phyloP scores from a whole-genome alignment of 2,113 vertebrate species.

The Myotis lucifugus region DNA sequence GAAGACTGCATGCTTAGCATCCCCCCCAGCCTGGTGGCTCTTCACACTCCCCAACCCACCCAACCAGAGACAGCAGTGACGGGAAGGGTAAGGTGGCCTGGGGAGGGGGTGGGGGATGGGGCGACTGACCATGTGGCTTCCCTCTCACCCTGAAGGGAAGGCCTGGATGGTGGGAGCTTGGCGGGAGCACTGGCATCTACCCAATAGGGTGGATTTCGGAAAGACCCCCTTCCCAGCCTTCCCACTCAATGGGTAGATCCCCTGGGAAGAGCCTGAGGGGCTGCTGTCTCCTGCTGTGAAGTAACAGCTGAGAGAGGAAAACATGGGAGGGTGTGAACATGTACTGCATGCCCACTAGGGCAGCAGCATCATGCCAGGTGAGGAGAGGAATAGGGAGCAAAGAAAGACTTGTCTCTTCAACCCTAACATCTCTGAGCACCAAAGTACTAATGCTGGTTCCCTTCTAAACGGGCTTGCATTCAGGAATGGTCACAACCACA shows the following conservation, averaged over 20 bases:
- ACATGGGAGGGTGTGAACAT: background rate
- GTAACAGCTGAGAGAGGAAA: background rate
- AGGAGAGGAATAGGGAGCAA: background rate
- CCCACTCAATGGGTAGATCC: background rate
- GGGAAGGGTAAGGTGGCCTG: background rate
- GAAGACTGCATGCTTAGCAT: background rate
- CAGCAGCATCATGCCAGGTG: background rate
- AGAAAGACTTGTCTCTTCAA: background rate
- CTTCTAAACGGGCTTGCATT: background rate
- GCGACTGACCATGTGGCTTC: background rate
- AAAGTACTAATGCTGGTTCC: background rate
- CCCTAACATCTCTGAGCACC: background rate
- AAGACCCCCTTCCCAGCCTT: background rate
- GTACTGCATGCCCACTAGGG: background rate
- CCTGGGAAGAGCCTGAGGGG: background rate
- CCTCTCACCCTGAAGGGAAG: background rate
- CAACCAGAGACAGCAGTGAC: background rate
- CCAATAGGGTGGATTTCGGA: background rate
- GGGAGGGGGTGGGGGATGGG: background rate
- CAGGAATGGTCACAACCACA: background rate
- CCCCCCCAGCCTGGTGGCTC: background rate
- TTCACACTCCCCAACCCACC: background rate
- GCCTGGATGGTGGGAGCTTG: background rate
- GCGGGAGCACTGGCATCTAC: background rate
- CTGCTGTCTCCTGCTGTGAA: background rate